Evolutionary conservation across 2,888 invertebrate species (phyloP).

Genomic region (Ecliptopera silaceata): DNA sequence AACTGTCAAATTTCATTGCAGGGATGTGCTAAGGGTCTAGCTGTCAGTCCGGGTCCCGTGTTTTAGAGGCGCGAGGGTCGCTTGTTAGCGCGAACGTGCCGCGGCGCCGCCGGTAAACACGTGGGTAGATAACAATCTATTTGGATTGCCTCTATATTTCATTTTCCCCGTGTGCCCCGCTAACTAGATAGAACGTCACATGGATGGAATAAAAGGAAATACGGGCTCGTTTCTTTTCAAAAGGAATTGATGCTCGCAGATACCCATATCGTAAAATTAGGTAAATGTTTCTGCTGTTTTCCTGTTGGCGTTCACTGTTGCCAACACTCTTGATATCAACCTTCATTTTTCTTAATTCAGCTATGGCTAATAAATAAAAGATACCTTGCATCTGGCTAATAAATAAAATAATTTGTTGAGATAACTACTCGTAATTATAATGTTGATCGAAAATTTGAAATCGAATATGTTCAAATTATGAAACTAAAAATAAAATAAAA

Average conservation of each 20-base stretch:
- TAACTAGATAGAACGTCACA: conserved; percentile 78
- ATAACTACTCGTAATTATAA: too few relatives aligned
- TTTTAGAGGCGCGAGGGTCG: conserved; percentile 60
- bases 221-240: conserved; percentile 69
- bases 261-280: conserved; percentile 34
- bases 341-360: too few relatives aligned
- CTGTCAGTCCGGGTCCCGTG: conserved; percentile 57
- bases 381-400: too few relatives aligned
- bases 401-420: too few relatives aligned
- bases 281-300: conserved; percentile 29
- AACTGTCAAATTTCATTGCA: conserved; percentile 58
- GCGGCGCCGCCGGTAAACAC: conserved; percentile 78
- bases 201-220: conserved; percentile 56
- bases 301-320: conserved; percentile 12
- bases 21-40: conserved; percentile 60
- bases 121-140: conserved; percentile 83
- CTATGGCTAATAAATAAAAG: too few relatives aligned
- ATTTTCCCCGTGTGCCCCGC: conserved; percentile 77
- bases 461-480: too few relatives aligned
- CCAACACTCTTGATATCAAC: not conserved
- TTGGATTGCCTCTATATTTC: conserved; percentile 84
- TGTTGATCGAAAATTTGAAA: too few relatives aligned
- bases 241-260: conserved; percentile 45
- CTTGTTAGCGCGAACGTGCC: conserved; percentile 81
- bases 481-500: too few relatives aligned